Percentiles rank a stretch among this genome's conserved stretches.
Conservation (phyloP, 2,113 vertebrate genomes). For the Maccullochella peelii region DNA sequence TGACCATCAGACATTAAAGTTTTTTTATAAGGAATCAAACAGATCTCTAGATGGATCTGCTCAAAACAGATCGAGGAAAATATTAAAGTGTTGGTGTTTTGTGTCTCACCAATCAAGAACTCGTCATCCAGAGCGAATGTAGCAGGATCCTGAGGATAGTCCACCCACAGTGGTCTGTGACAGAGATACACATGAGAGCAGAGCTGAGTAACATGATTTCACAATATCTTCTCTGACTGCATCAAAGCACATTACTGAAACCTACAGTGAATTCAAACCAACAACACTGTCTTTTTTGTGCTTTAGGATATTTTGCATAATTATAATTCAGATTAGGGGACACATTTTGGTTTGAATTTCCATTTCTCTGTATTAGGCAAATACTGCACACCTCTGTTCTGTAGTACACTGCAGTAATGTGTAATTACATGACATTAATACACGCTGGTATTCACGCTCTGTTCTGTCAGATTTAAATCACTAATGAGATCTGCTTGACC, state of each 20-base stretch:
- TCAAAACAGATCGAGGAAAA: neutral
- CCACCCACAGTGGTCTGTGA: conserved; percentile 90
- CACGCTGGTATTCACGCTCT: neutral
- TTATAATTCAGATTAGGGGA: neutral
- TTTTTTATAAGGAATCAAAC: neutral
- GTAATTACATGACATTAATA: neutral
- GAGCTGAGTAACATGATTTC: neutral
- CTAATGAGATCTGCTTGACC: no score
- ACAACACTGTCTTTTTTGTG: neutral
- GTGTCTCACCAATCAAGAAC: conserved; percentile 89
- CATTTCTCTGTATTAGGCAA: neutral
- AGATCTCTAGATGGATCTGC: neutral
- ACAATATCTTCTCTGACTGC: neutral
- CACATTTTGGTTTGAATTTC: neutral
- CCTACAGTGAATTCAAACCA: neutral
- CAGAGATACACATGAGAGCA: conserved; percentile 13
- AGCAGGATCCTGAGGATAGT: conserved; percentile 87
- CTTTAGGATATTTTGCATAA: neutral
- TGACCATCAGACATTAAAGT: neutral
- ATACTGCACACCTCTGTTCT: neutral
- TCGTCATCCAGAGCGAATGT: conserved; percentile 90
- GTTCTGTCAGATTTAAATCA: neutral
- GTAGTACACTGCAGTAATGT: neutral
- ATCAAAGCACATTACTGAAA: neutral
- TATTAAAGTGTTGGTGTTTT: neutral